Percentiles rank a stretch among this genome's conserved stretches.
Evolutionary conservation across 2,797 vertebrate species (phyloP).

Genomic region (Alauda arvensis): DNA sequence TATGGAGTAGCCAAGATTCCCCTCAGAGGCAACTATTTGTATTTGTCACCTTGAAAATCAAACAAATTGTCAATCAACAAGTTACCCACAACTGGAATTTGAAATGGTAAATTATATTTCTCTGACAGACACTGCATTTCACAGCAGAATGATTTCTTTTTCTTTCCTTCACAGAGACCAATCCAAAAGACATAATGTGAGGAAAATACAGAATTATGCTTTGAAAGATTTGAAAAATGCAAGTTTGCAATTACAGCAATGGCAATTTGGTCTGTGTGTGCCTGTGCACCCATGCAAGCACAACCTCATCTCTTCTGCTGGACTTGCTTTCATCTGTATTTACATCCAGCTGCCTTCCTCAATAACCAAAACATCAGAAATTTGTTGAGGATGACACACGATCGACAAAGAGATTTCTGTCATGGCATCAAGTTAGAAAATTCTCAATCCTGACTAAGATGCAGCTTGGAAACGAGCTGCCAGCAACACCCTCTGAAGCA

Average conservation of each 20-base stretch:
- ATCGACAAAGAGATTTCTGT: constrained; percentile 39
- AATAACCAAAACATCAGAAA: constrained; percentile 13
- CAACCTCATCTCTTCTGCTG: neutral
- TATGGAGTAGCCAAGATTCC: neutral
- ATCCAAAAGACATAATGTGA: constrained; percentile 18
- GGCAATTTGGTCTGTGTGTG: neutral
- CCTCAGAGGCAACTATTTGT: neutral
- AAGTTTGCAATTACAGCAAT: neutral
- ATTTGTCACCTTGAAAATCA: constrained; percentile 35
- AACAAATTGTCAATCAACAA: constrained; percentile 12
- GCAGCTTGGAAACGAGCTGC: constrained; percentile 57
- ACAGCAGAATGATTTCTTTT: neutral
- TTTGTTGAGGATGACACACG: constrained; percentile 31
- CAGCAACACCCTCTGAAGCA: constrained; percentile 62
- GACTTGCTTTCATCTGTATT: constrained; percentile 8
- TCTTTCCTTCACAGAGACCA: neutral
- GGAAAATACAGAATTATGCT: constrained; percentile 5
- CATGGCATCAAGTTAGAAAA: constrained; percentile 55
- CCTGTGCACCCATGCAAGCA: neutral
- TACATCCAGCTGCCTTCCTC: constrained; percentile 46
- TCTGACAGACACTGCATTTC: constrained; percentile 14
- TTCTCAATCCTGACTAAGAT: constrained; percentile 55
- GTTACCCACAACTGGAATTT: neutral
- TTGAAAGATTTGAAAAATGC: neutral
- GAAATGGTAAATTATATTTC: constrained; percentile 12